Conservation (phyloP, 2,888 invertebrate species). For the Drosophila formosana region DNA sequence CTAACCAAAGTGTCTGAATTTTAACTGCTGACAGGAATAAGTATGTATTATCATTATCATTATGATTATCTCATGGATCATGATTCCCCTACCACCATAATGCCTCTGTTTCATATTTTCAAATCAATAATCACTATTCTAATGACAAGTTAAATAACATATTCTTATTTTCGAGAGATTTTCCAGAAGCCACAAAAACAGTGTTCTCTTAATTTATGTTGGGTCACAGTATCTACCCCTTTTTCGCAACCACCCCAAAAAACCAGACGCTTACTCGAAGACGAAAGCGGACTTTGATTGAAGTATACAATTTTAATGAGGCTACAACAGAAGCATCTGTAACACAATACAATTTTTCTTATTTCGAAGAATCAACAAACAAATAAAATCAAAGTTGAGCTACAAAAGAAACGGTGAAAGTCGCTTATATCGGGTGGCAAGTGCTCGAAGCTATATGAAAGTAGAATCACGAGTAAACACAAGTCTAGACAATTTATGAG, state of each 20-base stretch:
- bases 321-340: constrained; percentile 54
- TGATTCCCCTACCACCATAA: too few species aligned
- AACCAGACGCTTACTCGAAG: constrained; percentile 28
- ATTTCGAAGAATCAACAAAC: constrained; percentile 62
- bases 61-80: too few species aligned
- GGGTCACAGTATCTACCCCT: constrained; percentile 22
- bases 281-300: constrained; percentile 74
- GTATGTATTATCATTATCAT: too few species aligned
- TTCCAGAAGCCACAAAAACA: background rate
- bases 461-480: constrained; percentile 14
- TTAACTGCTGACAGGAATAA: too few species aligned
- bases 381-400: constrained; percentile 59
- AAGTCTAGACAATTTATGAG: constrained; percentile 56
- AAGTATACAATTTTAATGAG: constrained; percentile 80
- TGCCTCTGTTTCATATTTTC: too few species aligned
- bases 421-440: constrained; percentile 35
- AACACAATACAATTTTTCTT: constrained; percentile 54
- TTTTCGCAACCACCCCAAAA: constrained; percentile 9
- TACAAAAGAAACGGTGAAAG: constrained; percentile 36
- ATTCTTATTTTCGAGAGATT: background rate
- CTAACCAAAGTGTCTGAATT: too few species aligned
- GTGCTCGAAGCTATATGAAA: background rate
- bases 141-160: background rate
- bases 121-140: too few species aligned
- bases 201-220: constrained; percentile 14